These are phyloP conservation scores for Polyommatus icarus DNA, from an alignment of 2,888 invertebrate species.

Conservation along the genomic window DNA sequence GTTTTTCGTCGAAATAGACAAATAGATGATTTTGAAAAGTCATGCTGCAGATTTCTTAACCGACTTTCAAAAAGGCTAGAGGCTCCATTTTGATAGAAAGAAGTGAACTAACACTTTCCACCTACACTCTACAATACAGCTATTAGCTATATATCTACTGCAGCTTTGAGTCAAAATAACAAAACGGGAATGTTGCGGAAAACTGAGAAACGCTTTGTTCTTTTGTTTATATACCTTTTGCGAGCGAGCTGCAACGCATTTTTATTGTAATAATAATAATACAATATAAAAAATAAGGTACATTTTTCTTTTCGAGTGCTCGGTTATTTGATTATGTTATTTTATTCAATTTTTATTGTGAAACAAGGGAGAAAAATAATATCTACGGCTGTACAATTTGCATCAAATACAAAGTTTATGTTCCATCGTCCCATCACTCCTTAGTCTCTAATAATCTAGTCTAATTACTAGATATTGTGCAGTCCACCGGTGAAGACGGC, in stretches of 20 bases:
- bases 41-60: background rate
- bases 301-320: background rate
- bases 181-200: background rate
- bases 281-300: background rate
- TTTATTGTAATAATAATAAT: background rate
- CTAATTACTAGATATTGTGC: background rate
- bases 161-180: background rate
- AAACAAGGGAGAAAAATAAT: no score
- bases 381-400: no score
- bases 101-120: background rate
- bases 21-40: background rate
- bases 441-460: no score
- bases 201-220: background rate
- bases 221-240: background rate
- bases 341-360: no score
- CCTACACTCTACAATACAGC: background rate
- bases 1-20: background rate
- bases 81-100: background rate
- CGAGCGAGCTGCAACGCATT: background rate
- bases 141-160: background rate
- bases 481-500: no score
- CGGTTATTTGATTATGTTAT: background rate
- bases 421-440: no score
- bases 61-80: background rate
- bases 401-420: no score